Base-by-base conservation (phyloP, 2,888 invertebrate genomes). In the Leucophenga maculata region DNA sequence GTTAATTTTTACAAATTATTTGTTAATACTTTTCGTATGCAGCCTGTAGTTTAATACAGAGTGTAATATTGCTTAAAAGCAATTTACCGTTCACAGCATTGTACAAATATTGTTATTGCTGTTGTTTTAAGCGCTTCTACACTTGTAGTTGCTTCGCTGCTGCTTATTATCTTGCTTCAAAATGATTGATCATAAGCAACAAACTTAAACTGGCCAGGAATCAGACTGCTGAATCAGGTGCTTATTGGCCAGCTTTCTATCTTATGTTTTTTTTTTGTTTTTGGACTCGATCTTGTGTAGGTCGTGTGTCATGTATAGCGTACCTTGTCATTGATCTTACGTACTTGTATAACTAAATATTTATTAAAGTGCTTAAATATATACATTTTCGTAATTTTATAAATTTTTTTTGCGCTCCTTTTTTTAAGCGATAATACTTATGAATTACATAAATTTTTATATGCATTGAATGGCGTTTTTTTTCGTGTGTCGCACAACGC, bases 181-280 rank as follows among this genome's bases (percentile, higher is more conserved):
- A 72, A 79, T 80, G 80, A 83, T 80, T 80, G 83, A 80, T 80
- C 83, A 79, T 83, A 75, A 75, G 78, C 78, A 74, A 8, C 8
- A 39, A 39, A 11, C 39, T 11, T 8, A 39, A 39, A 11, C 39
- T 39, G 11, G 9, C 11, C 3, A 39, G 11, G 39, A 39, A 1
- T 39, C 59, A 16, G 32, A 14, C 32, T 78, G n/a, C n/a, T n/a
- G n/a, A 72, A 55, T 52, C 60, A 72, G 74, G 32, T 59, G 59
- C 32, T 16, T 22, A 14, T 55, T 22, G 20, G 20, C 26, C 8
- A 1, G n/a, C 32, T 13, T 57, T n/a, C 16, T 16, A 22, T 4
- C 16, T 18, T 4, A 18, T n/a, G 6, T n/a, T 26, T 26, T 26
- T 26, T 26, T 18, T 4, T 4, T n/a, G 6, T n/a, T 26, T 26